phyloP scores from a whole-genome alignment of 2,113 vertebrate genomes.

The Podilymbus podiceps region DNA sequence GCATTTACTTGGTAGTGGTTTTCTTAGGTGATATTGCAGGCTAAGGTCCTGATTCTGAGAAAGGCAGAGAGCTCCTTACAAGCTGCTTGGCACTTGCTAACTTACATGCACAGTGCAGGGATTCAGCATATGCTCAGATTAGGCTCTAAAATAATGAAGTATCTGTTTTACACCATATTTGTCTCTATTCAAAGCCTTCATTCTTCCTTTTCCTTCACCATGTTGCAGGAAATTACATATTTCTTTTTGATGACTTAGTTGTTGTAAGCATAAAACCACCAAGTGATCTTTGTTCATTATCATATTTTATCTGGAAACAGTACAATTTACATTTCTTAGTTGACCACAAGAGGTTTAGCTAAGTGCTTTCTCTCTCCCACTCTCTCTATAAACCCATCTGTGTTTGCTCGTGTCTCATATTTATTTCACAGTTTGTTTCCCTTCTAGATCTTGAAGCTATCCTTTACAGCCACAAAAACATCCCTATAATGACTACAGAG shows the following conservation, averaged over 20 bases:
- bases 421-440: conserved; percentile 18
- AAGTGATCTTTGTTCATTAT: background rate
- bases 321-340: conserved; percentile 1
- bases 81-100: background rate
- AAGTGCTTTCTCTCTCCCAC: conserved; percentile 11
- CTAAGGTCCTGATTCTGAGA: background rate
- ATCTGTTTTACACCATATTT: background rate
- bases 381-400: conserved; percentile 12
- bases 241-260: background rate
- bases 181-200: background rate
- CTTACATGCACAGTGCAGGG: background rate
- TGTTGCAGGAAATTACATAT: background rate
- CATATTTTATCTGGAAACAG: conserved; percentile 4
- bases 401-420: background rate
- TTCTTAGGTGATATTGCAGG: background rate
- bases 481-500: background rate
- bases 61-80: background rate
- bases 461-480: background rate
- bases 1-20: background rate
- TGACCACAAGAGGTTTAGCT: conserved; percentile 32
- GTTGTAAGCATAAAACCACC: background rate
- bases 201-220: background rate
- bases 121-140: background rate
- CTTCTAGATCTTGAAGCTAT: background rate
- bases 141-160: background rate